These are phyloP conservation scores for Miltochrista miniata DNA, from an alignment of 2,888 invertebrate species.

Conservation along the genomic window DNA sequence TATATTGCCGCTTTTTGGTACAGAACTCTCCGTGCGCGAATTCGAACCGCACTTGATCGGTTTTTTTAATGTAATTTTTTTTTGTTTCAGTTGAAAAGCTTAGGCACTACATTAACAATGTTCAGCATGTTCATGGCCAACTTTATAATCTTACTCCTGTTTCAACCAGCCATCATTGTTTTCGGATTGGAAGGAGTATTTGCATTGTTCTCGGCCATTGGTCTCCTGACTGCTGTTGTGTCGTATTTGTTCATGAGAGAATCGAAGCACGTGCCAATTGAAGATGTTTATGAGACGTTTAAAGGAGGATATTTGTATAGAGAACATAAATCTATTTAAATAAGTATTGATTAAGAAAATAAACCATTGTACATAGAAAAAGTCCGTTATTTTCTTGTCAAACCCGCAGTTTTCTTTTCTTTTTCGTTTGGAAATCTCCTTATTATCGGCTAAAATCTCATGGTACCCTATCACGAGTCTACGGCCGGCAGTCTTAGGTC, in stretches of 20 bases:
- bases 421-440: too few species aligned
- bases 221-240: slow-evolving; percentile 40
- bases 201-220: slow-evolving; percentile 48
- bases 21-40: too few species aligned
- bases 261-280: slow-evolving; percentile 54
- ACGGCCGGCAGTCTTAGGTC: too few species aligned
- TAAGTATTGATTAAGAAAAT: background rate
- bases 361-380: background rate
- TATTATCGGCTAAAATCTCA: too few species aligned
- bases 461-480: too few species aligned
- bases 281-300: slow-evolving; percentile 47
- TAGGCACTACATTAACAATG: slow-evolving; percentile 33
- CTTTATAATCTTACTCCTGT: slow-evolving; percentile 41
- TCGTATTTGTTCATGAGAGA: slow-evolving; percentile 55
- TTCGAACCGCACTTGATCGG: too few species aligned
- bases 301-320: slow-evolving; percentile 41
- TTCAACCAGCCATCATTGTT: slow-evolving; percentile 29
- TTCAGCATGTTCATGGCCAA: slow-evolving; percentile 33
- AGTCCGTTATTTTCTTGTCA: too few species aligned
- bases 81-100: slow-evolving; percentile 43
- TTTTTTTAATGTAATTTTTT: background rate
- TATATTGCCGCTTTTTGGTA: too few species aligned
- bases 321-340: slow-evolving; percentile 2
- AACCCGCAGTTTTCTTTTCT: too few species aligned
- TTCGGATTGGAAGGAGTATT: slow-evolving; percentile 60